These are phyloP conservation scores for Chaetodon trifascialis DNA, from an alignment of 2,113 vertebrate species.

Conservation along the genomic window DNA sequence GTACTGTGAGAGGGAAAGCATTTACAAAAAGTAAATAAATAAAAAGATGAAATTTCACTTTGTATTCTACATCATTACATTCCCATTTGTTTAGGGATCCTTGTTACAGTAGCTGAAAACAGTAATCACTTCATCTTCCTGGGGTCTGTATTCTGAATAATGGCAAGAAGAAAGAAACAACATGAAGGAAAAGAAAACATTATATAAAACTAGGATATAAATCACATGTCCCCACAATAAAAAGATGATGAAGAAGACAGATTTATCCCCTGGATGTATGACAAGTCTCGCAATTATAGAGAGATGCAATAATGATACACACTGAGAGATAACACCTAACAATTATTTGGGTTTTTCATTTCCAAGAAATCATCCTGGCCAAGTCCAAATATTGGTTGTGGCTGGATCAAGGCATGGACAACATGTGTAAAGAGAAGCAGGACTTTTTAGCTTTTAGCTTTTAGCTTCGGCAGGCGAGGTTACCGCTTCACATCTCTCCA, in stretches of 20 bases:
- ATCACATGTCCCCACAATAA: background rate
- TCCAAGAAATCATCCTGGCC: background rate
- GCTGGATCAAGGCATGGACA: background rate
- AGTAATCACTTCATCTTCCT: background rate
- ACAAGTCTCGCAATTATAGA: background rate
- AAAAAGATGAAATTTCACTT: background rate
- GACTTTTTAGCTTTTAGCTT: conserved; percentile 20
- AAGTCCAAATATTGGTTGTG: background rate
- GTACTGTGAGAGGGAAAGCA: too few species aligned
- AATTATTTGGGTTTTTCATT: background rate
- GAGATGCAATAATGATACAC: background rate
- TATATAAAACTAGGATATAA: background rate
- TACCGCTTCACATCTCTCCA: conserved; percentile 22
- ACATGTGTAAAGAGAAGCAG: background rate
- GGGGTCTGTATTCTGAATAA: background rate
- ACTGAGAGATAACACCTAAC: background rate
- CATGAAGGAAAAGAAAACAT: background rate
- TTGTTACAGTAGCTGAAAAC: conserved; percentile 9
- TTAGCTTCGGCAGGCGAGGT: background rate
- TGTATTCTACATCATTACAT: conserved; percentile 3
- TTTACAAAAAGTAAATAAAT: too few species aligned
- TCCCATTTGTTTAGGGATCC: background rate
- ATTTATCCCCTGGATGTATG: background rate
- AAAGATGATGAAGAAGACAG: background rate
- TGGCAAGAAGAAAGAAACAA: background rate